These are phyloP conservation scores for Aplodontia rufa DNA, from an alignment of 2,113 vertebrate genomes.

Conservation along the genomic window DNA sequence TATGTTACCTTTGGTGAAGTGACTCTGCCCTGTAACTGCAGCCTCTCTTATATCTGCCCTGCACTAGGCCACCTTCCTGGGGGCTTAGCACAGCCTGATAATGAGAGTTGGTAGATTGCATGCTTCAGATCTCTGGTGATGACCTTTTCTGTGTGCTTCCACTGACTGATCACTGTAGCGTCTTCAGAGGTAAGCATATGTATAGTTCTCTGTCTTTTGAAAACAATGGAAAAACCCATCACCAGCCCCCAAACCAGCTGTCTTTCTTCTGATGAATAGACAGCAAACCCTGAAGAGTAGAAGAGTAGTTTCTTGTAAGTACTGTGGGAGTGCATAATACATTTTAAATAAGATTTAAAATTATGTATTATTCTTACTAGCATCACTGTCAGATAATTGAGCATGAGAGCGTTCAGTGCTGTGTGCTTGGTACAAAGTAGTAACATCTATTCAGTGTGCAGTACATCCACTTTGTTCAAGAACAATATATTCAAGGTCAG, in stretches of 20 bases:
- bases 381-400: background rate
- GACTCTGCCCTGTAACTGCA: background rate
- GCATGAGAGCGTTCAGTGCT: background rate
- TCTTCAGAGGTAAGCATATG: background rate
- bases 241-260: slow-evolving; percentile 36
- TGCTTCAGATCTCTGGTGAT: background rate
- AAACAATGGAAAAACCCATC: slow-evolving; percentile 65
- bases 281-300: background rate
- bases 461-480: slow-evolving; percentile 49
- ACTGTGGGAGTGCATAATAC: slow-evolving; percentile 1
- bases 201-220: background rate
- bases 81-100: rapidly evolving
- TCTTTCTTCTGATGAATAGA: slow-evolving; percentile 51
- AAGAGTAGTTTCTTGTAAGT: background rate
- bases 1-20: background rate
- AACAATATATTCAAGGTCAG: slow-evolving; percentile 74
- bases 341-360: slow-evolving; percentile 57
- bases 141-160: background rate
- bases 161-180: background rate
- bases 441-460: background rate
- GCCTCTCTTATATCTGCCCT: background rate
- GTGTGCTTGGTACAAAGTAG: background rate
- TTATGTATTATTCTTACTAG: background rate
- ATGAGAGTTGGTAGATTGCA: background rate
- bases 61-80: background rate